phyloP scores from a whole-genome alignment of 1,140 invertebrate species.

The Cyclargus thomasi region DNA sequence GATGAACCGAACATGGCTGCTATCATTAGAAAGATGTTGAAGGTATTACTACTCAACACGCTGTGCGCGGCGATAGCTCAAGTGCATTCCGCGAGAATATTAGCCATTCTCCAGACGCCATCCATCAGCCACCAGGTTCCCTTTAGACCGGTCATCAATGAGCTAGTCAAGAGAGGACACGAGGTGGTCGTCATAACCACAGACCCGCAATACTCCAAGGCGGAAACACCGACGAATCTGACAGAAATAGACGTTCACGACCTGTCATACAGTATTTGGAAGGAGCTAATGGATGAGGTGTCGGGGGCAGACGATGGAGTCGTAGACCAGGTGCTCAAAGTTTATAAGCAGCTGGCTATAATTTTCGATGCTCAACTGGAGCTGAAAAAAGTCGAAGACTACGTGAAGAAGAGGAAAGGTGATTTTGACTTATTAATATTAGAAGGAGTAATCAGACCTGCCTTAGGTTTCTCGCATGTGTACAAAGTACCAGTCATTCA shows the following conservation, averaged over 20 bases:
- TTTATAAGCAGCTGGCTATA: not conserved
- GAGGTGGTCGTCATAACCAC: not conserved
- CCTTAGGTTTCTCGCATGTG: conserved; percentile 8
- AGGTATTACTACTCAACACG: too few relatives aligned
- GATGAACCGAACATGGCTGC: too few relatives aligned
- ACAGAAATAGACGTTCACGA: conserved; percentile 8
- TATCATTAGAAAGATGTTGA: too few relatives aligned
- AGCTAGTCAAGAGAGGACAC: not conserved
- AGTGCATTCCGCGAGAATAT: not conserved
- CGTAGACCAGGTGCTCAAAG: not conserved
- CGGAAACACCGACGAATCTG: not conserved
- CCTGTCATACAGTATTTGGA: not conserved
- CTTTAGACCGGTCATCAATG: not conserved
- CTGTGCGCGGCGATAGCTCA: too few relatives aligned
- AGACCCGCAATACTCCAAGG: not conserved
- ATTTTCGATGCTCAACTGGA: conserved; percentile 4
- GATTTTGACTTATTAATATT: conserved; percentile 9
- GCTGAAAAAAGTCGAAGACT: not conserved
- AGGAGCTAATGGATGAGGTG: not conserved
- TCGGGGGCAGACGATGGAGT: not conserved
- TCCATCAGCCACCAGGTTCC: conserved; percentile 1
- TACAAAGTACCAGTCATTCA: conserved; percentile 11
- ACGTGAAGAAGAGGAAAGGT: not conserved
- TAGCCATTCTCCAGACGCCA: not conserved
- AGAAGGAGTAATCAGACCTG: conserved; percentile 7